Evolutionary conservation across 2,113 vertebrate species (phyloP).

Genomic region (Rhinopomastus cyanomelas): DNA sequence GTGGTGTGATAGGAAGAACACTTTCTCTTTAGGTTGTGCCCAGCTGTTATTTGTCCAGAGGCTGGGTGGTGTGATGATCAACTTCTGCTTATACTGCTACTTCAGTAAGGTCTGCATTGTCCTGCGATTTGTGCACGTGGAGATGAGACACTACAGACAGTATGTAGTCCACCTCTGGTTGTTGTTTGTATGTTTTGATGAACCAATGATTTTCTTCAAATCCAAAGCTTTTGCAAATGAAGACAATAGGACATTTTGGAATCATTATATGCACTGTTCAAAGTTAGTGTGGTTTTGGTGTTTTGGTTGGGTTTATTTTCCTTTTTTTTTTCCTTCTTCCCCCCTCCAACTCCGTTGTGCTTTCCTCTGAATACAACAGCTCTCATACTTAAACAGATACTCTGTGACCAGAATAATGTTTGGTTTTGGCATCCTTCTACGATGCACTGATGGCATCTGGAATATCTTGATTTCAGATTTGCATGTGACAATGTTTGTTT

Average conservation of each 20-base stretch:
- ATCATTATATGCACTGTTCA: not conserved
- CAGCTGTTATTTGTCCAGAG: conserved; percentile 46
- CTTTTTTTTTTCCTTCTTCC: not conserved
- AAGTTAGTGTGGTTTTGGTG: not conserved
- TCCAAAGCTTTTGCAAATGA: not conserved
- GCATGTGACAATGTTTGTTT: not conserved
- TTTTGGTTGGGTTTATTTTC: not conserved
- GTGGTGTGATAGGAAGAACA: not conserved
- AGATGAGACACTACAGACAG: not conserved
- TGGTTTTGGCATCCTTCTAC: not conserved
- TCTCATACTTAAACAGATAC: not conserved
- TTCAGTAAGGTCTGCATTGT: not conserved
- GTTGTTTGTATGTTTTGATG: not conserved
- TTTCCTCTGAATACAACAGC: not conserved
- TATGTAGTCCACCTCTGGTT: not conserved
- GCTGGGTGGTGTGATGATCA: not conserved
- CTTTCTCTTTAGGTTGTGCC: conserved; percentile 11
- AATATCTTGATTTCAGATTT: not conserved
- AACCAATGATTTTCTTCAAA: not conserved
- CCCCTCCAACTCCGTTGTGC: not conserved
- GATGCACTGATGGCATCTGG: not conserved
- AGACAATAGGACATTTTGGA: not conserved
- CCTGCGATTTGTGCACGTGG: not conserved
- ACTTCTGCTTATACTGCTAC: conserved; percentile 12
- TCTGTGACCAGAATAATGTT: not conserved